Conservation (phyloP, 64 coral and sea anemone genomes). For the Trachythela sp. region DNA sequence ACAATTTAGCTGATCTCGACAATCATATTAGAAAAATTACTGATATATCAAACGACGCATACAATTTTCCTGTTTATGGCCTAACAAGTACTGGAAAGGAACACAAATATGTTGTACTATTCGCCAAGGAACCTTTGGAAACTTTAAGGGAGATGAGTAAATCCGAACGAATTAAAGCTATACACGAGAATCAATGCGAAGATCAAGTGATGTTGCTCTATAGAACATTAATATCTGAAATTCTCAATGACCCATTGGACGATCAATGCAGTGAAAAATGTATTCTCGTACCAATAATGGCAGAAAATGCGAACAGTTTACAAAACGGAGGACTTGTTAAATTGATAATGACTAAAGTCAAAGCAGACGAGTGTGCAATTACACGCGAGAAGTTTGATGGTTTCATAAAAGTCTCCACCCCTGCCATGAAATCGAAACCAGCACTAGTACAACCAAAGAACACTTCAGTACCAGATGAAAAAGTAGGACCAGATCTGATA, state of each 20-base stretch:
- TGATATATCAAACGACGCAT: not conserved
- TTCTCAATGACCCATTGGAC: not conserved
- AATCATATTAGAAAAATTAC: not conserved
- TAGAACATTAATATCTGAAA: not conserved
- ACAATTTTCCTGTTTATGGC: not conserved
- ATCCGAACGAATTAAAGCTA: not conserved
- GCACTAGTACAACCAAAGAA: too few species aligned
- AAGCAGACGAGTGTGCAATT: not conserved
- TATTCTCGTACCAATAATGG: not conserved
- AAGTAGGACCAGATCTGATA: too few species aligned
- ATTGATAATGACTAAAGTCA: not conserved
- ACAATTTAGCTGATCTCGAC: not conserved
- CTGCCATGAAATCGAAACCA: too few species aligned
- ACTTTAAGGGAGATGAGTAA: not conserved
- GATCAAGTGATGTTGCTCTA: not conserved
- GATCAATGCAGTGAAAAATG: not conserved
- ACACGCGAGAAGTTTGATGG: not conserved
- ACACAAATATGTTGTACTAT: not conserved
- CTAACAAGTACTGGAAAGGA: not conserved
- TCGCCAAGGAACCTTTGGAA: not conserved
- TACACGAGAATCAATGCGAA: not conserved
- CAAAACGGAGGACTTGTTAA: not conserved
- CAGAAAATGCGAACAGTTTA: not conserved
- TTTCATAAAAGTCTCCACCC: not conserved
- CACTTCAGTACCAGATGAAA: too few species aligned